These are phyloP conservation scores for Leptinotarsa peninsularis DNA, from an alignment of 2,888 invertebrate species.

Conservation along the genomic window DNA sequence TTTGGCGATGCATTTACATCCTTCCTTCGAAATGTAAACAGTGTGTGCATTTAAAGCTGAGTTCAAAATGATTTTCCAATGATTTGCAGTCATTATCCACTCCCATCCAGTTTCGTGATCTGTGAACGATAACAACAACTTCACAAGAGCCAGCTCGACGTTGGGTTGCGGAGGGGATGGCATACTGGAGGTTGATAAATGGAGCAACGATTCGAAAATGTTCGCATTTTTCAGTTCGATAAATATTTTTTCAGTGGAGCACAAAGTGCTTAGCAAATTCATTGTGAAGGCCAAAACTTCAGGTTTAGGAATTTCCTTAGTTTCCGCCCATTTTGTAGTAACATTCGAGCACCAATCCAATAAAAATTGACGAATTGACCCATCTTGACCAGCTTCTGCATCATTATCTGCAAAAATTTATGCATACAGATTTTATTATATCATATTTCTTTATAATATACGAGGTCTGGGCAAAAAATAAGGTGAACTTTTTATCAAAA, in stretches of 20 bases:
- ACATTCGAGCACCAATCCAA: conserved; percentile 66
- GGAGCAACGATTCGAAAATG: conserved; percentile 62
- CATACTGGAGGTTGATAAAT: conserved; percentile 50
- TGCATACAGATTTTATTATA: not conserved
- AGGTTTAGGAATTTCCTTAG: conserved; percentile 33
- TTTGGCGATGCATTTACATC: conserved; percentile 73
- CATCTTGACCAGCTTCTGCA: conserved; percentile 8
- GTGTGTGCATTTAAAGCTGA: conserved; percentile 77
- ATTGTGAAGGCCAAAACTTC: conserved; percentile 71
- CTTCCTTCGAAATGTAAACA: conserved; percentile 77
- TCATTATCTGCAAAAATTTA: conserved; percentile 25
- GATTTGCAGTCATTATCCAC: conserved; percentile 73
- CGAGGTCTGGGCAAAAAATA: too few relatives aligned
- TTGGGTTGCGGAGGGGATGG: conserved; percentile 67
- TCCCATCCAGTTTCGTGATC: conserved; percentile 74
- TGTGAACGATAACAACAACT: conserved; percentile 72
- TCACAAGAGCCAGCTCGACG: conserved; percentile 76
- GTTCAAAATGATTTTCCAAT: conserved; percentile 75
- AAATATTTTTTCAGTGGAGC: conserved; percentile 72
- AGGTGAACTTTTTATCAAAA: too few relatives aligned
- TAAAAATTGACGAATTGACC: conserved; percentile 17
- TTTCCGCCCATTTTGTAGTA: conserved; percentile 60
- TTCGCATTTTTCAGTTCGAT: conserved; percentile 69
- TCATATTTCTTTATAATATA: too few relatives aligned
- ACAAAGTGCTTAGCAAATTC: conserved; percentile 73